These are phyloP conservation scores for Heliothis peltigera DNA, from an alignment of 2,888 invertebrate genomes.

Conservation along the genomic window DNA sequence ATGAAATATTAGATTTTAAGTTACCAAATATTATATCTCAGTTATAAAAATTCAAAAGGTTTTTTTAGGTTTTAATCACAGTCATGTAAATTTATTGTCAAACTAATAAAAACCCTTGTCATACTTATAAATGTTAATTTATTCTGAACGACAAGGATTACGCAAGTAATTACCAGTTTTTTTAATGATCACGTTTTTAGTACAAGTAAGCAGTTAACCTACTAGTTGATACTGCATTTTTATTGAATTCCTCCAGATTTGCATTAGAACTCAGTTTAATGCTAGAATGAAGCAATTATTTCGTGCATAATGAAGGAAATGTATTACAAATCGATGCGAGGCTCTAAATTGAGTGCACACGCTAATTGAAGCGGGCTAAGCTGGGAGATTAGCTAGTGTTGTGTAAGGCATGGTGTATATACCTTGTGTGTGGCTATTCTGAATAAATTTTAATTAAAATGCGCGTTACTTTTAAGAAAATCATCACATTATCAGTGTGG, in stretches of 20 bases:
- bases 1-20: too few species aligned
- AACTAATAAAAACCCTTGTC: too few species aligned
- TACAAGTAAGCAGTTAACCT: not conserved
- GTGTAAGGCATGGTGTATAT: constrained; percentile 24
- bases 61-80: too few species aligned
- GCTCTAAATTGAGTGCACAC: constrained; percentile 46
- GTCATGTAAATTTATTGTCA: too few species aligned
- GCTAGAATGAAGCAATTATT: constrained; percentile 53
- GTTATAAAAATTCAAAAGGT: too few species aligned
- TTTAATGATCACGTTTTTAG: constrained; percentile 25
- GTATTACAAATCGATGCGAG: constrained; percentile 43
- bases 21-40: too few species aligned
- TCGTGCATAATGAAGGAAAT: constrained; percentile 48
- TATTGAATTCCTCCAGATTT: constrained; percentile 22
- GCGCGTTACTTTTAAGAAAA: too few species aligned
- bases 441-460: not conserved
- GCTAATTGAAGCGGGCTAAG: constrained; percentile 48
- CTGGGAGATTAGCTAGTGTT: constrained; percentile 23
- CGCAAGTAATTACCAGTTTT: constrained; percentile 17
- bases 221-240: constrained; percentile 37
- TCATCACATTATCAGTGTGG: too few species aligned
- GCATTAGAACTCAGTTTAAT: constrained; percentile 32
- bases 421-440: not conserved
- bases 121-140: too few species aligned
- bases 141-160: too few species aligned